These are phyloP conservation scores for Troides oblongomaculatus DNA, from an alignment of 2,888 invertebrate genomes.

Conservation along the genomic window DNA sequence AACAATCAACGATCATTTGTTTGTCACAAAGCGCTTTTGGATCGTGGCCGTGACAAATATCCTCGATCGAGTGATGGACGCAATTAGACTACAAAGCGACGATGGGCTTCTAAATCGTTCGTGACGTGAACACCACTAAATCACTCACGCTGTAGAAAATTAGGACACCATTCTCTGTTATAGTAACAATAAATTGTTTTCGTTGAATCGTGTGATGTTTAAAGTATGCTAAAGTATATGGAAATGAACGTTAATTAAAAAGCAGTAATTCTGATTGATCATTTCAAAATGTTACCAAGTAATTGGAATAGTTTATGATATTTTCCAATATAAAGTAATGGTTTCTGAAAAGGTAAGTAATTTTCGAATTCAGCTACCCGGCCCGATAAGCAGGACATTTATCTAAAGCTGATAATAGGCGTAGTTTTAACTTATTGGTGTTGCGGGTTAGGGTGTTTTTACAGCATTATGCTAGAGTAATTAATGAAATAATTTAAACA, in stretches of 20 bases:
- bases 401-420: too few relatives aligned
- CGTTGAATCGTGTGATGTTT: slow-evolving; percentile 4
- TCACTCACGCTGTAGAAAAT: slow-evolving; percentile 23
- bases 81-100: slow-evolving; percentile 28
- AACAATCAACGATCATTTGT: slow-evolving; percentile 16
- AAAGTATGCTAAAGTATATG: neutral
- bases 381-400: too few relatives aligned
- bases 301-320: neutral
- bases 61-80: slow-evolving; percentile 24
- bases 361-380: too few relatives aligned
- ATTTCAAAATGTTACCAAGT: neutral
- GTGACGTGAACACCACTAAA: slow-evolving; percentile 23
- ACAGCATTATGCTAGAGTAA: too few relatives aligned
- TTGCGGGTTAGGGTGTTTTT: too few relatives aligned
- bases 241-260: neutral
- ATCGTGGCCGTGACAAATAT: slow-evolving; percentile 21
- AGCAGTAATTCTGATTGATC: neutral
- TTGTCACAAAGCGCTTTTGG: slow-evolving; percentile 8
- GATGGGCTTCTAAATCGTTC: slow-evolving; percentile 26
- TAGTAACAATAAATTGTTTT: slow-evolving; percentile 18
- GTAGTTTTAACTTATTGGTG: too few relatives aligned
- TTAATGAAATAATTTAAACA: too few relatives aligned
- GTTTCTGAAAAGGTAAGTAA: too few relatives aligned
- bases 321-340: too few relatives aligned
- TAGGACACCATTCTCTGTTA: slow-evolving; percentile 23